Evolutionary conservation across 37 sponge, comb jelly and placozoan species (phyloP).

Genomic region (Beroe ovata): DNA sequence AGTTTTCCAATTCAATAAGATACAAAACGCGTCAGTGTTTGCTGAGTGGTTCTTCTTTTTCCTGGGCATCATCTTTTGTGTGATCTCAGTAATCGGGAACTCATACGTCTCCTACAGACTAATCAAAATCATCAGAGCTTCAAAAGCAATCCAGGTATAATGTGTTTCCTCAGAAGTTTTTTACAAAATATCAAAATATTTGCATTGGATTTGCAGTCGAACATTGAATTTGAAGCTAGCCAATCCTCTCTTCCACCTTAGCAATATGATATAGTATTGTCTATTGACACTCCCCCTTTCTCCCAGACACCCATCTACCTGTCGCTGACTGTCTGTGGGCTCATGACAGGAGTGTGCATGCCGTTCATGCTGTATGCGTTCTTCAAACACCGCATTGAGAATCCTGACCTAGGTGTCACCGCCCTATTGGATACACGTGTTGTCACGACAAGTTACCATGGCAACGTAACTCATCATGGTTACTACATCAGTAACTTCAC

Average conservation of each 20-base stretch:
- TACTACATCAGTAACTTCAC: too few species aligned
- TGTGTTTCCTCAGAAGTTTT: too few species aligned
- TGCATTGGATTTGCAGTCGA: too few species aligned
- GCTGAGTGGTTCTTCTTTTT: conserved; percentile 47
- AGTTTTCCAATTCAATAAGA: neutral
- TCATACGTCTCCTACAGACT: conserved; percentile 57
- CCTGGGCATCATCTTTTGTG: neutral
- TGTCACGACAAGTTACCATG: too few species aligned
- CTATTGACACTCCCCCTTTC: too few species aligned
- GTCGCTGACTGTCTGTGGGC: conserved; percentile 33
- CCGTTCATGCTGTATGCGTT: conserved; percentile 42
- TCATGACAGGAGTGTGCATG: conserved; percentile 32
- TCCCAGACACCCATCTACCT: conserved; percentile 26
- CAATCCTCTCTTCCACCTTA: too few species aligned
- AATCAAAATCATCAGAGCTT: conserved; percentile 3
- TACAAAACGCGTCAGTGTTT: neutral
- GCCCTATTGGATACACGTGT: too few species aligned
- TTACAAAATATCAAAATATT: too few species aligned
- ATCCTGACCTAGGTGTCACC: too few species aligned
- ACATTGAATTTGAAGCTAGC: too few species aligned
- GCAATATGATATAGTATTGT: too few species aligned
- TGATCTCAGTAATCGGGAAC: conserved; percentile 25
- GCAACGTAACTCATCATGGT: too few species aligned
- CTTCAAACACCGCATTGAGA: neutral
- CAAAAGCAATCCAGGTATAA: conserved; percentile 65